Evolutionary conservation across 2,113 vertebrate genomes (phyloP).

Genomic region (Odontesthes bonariensis): DNA sequence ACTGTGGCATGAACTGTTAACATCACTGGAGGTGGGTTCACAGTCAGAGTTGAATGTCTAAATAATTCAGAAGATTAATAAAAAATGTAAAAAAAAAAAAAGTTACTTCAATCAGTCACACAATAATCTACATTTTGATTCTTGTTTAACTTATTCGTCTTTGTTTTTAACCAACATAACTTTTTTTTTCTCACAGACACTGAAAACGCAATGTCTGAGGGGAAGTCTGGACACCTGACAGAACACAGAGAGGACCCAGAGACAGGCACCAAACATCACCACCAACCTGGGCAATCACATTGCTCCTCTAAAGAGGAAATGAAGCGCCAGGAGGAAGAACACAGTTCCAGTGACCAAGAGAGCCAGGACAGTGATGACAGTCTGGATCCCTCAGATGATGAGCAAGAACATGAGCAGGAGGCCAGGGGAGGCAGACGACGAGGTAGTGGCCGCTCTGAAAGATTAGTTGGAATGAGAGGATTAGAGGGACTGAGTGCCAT

Average conservation of each 20-base stretch:
- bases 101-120: no score
- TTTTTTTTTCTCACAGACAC: conserved; percentile 83
- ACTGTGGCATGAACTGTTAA: no score
- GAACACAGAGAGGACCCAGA: conserved; percentile 94
- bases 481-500: conserved; percentile 83
- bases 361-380: conserved; percentile 98
- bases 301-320: conserved; percentile 89
- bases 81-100: no score
- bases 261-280: conserved; percentile 88
- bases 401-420: conserved; percentile 84
- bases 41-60: no score
- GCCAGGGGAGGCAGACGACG: conserved; percentile 64
- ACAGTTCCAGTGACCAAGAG: conserved; percentile 96
- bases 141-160: neutral
- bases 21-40: no score
- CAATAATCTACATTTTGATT: neutral
- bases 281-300: conserved; percentile 78
- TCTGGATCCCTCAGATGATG: conserved; percentile 93
- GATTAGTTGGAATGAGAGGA: conserved; percentile 72
- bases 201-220: conserved; percentile 93
- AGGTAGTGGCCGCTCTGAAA: conserved; percentile 35
- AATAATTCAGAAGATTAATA: no score
- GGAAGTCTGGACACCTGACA: conserved; percentile 90
- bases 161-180: neutral
- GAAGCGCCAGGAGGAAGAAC: conserved; percentile 93